Conservation (phyloP, 2,113 vertebrate genomes). For the Conger conger region DNA sequence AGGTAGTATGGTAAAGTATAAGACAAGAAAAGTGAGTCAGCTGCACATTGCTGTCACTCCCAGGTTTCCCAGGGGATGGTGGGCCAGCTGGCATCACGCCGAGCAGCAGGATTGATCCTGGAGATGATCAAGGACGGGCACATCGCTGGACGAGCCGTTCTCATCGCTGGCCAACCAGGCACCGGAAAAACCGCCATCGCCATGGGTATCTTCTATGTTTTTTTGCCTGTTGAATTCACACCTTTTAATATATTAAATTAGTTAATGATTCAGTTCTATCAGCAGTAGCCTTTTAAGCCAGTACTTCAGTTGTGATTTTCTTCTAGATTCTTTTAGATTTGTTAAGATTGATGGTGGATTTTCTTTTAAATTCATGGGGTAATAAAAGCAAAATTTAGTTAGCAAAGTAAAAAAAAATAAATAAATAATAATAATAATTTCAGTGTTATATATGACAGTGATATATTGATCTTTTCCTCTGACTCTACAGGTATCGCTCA, state of each 20-base stretch:
- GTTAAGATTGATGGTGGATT: too few relatives aligned
- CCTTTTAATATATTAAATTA: background rate
- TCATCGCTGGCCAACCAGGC: conserved; percentile 88
- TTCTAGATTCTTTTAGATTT: too few relatives aligned
- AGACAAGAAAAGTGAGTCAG: too few relatives aligned
- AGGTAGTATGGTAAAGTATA: too few relatives aligned
- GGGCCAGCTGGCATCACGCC: conserved; percentile 84
- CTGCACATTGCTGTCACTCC: background rate
- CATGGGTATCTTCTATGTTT: conserved; percentile 73
- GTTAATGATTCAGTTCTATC: background rate
- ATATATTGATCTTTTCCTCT: background rate
- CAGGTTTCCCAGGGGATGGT: conserved; percentile 94
- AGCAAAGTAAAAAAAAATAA: background rate
- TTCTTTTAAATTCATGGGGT: too few relatives aligned
- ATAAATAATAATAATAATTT: background rate
- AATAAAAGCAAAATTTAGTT: too few relatives aligned
- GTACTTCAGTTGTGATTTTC: too few relatives aligned
- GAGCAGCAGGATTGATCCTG: conserved; percentile 85
- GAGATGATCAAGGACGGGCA: conserved; percentile 95
- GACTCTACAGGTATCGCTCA: conserved; percentile 80
- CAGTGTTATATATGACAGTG: background rate
- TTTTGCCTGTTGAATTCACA: conserved; percentile 9
- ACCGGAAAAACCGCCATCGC: conserved; percentile 92
- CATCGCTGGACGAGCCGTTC: conserved; percentile 85
- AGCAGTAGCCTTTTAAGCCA: too few relatives aligned